phyloP scores from a whole-genome alignment of 2,113 vertebrate species.

The Tautogolabrus adspersus region DNA sequence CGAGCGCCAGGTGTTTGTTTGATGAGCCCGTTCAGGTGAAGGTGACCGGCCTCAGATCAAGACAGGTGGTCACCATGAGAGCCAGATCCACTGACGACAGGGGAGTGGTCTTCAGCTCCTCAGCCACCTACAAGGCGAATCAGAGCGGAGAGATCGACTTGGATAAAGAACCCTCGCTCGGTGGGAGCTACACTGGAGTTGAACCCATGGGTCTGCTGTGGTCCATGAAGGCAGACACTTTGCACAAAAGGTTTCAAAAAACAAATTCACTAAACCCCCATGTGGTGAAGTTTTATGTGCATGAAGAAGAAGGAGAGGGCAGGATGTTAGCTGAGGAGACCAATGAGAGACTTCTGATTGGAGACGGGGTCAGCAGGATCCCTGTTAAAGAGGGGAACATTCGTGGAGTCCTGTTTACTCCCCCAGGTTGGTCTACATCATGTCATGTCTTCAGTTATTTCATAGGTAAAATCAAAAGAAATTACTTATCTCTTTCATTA shows the following conservation, averaged over 20 bases:
- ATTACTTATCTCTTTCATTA: too few species aligned
- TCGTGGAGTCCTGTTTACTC: slow-evolving; percentile 63
- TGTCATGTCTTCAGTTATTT: too few species aligned
- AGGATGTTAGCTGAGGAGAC: slow-evolving; percentile 53
- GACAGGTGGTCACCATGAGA: slow-evolving; percentile 66
- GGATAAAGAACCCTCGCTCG: slow-evolving; percentile 54
- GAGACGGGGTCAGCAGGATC: slow-evolving; percentile 38
- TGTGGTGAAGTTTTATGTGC: slow-evolving; percentile 64
- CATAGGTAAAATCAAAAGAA: too few species aligned
- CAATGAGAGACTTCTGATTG: slow-evolving; percentile 65
- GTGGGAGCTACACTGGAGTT: slow-evolving; percentile 59
- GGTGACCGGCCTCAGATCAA: slow-evolving; percentile 53
- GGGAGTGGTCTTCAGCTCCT: slow-evolving; percentile 46
- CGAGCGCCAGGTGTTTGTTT: slow-evolving; percentile 57
- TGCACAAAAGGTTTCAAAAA: slow-evolving; percentile 36
- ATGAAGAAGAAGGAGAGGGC: slow-evolving; percentile 35
- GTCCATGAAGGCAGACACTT: slow-evolving; percentile 35
- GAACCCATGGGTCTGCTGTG: slow-evolving; percentile 71
- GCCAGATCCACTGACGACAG: slow-evolving; percentile 50
- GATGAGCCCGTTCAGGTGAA: slow-evolving; percentile 63
- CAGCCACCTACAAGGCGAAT: slow-evolving; percentile 61
- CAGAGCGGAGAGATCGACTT: slow-evolving; percentile 55
- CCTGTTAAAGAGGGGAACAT: slow-evolving; percentile 43
- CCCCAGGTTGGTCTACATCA: slow-evolving; percentile 40
- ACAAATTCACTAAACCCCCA: slow-evolving; percentile 24